Percentiles rank a stretch among this genome's conserved stretches.
Conservation (phyloP, 2,888 invertebrate species). For the Criorhina ranunculi region DNA sequence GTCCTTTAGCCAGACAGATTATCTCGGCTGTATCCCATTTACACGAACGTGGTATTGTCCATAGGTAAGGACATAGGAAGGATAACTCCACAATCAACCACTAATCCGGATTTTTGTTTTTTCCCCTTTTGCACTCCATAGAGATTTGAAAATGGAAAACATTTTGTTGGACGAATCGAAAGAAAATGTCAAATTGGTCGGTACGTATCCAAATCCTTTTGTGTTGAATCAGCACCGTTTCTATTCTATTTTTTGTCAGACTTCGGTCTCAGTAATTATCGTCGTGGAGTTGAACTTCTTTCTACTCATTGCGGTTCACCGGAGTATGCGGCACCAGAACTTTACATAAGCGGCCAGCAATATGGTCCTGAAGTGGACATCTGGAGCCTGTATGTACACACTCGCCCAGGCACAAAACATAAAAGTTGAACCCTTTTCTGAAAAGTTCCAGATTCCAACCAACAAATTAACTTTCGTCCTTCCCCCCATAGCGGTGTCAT, state of each 20-base stretch:
- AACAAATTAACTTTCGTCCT: constrained; percentile 57
- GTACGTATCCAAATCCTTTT: constrained; percentile 82
- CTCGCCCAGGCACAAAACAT: constrained; percentile 8
- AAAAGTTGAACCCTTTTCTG: constrained; percentile 49
- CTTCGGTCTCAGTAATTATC: constrained; percentile 91
- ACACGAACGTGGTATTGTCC: constrained; percentile 88
- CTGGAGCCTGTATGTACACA: constrained; percentile 88
- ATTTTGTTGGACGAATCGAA: constrained; percentile 89
- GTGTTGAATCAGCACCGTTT: constrained; percentile 2
- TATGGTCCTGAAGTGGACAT: constrained; percentile 92
- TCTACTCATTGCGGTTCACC: constrained; percentile 92
- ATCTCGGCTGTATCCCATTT: constrained; percentile 89
- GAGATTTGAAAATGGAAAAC: constrained; percentile 92
- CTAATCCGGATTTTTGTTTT: constrained; percentile 44
- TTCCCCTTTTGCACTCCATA: constrained; percentile 81
- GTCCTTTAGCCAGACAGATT: constrained; percentile 87
- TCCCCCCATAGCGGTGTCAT: constrained; percentile 88
- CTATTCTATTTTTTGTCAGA: constrained; percentile 84
- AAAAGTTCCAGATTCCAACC: constrained; percentile 30
- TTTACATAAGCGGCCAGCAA: constrained; percentile 88
- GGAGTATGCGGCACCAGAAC: constrained; percentile 92
- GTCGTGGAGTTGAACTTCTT: constrained; percentile 86
- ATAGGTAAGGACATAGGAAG: constrained; percentile 85
- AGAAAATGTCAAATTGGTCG: constrained; percentile 90
- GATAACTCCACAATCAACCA: constrained; percentile 20